Evolutionary conservation across 2,113 vertebrate genomes (phyloP), one percentile per base, ranked within the genome.

Genomic region (Sakesphorus luctuosus): DNA sequence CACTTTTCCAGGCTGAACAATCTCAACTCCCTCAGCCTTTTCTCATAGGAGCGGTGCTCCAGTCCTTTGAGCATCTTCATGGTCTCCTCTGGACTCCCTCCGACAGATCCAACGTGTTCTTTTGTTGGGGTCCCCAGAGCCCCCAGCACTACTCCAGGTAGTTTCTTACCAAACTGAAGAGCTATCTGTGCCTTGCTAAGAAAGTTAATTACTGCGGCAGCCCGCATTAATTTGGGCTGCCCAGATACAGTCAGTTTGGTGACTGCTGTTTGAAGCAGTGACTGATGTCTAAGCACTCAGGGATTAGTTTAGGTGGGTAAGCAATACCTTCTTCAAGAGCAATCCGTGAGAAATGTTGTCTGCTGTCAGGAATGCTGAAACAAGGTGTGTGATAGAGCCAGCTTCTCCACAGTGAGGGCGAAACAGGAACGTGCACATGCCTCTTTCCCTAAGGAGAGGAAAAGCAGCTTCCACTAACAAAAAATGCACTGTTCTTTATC

Each of bases 311-410:
- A 72, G 49, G 56, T 40, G 71, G 83, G 68, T 31, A 78, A 71
- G 69, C 24, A n/a, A 58, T 97, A 99, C 99, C 99, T 99, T 99
- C 93, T 99, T 99, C 46, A 99, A 98, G 95, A 99, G 99, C 94
- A 99, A 97, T 84, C 99, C 99, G 0, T 99, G 99, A 47, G 99
- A 99, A 97, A 99, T 99, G 97, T 99, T 99, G 97, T 99, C 99
- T 0, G 99, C 99, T 11, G 98, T 99, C 43, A 99, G 98, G 96
- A 99, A 99, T 92, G 99, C 99, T 7, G 99, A 98, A n/a, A 99
- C 99, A 84, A 99, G 97, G 94, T 99, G 99, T 21, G 99, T 99
- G 97, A 99, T 99, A 96, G 99, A 99, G 38, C 99, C 99, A 1
- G 99, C 99, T 97, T 99, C 99, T 15, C 99, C 99, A 71, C 99